These are phyloP conservation scores for Drosophila bifasciata DNA, from an alignment of 1,140 invertebrate genomes.

Conservation along the genomic window DNA sequence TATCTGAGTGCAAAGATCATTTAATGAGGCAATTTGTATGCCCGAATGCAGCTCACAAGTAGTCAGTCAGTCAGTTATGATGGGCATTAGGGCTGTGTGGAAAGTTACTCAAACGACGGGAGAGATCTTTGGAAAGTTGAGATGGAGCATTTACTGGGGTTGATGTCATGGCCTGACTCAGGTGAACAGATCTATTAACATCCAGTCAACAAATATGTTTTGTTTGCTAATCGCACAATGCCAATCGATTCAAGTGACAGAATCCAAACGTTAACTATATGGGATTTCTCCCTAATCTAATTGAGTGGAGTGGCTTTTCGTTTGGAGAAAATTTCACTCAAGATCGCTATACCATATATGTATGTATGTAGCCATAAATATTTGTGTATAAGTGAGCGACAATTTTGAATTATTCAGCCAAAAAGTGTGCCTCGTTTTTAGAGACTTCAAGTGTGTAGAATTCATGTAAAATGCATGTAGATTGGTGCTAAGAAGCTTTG, in stretches of 20 bases:
- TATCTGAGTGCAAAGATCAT: conserved; percentile 5
- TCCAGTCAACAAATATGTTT: conserved; percentile 23
- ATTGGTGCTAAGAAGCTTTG: too few relatives aligned
- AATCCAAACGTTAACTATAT: conserved; percentile 24
- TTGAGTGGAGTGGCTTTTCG: conserved; percentile 13
- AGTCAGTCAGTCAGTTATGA: too few relatives aligned
- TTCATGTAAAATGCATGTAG: too few relatives aligned
- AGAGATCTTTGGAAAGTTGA: too few relatives aligned
- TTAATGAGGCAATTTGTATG: conserved; percentile 11
- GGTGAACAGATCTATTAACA: conserved; percentile 26
- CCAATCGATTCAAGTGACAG: conserved; percentile 24
- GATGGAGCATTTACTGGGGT: not conserved
- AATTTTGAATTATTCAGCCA: not conserved
- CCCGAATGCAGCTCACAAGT: not conserved
- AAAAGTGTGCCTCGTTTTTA: conserved; percentile 34
- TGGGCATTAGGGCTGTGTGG: too few relatives aligned
- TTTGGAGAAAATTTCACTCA: not conserved
- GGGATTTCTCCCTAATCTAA: not conserved
- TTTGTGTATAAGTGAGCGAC: too few relatives aligned
- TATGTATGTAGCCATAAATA: too few relatives aligned
- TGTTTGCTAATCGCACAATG: conserved; percentile 27
- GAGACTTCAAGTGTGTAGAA: not conserved
- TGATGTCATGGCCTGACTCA: conserved; percentile 11
- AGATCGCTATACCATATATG: too few relatives aligned
- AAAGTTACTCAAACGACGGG: too few relatives aligned